Evolutionary conservation across 2,797 vertebrate species (phyloP).

Genomic region (Ptychobarbus kaznakovi): DNA sequence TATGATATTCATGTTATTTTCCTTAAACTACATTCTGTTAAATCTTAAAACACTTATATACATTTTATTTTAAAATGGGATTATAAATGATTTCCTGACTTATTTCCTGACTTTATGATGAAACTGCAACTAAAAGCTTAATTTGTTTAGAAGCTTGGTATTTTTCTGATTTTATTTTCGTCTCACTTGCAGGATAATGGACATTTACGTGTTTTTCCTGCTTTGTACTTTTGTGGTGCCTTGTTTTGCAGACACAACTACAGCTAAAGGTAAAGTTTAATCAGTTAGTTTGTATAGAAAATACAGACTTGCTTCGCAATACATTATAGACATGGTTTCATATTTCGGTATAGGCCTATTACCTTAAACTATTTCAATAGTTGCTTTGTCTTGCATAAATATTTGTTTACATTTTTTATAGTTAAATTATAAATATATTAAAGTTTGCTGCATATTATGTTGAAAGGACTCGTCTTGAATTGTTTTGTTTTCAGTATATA

Average conservation of each 20-base stretch:
- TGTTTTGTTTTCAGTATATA: background rate
- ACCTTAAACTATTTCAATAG: background rate
- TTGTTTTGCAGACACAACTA: background rate
- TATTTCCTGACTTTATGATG: background rate
- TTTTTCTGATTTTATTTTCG: background rate
- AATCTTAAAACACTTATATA: background rate
- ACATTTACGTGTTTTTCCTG: background rate
- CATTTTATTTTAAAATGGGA: background rate
- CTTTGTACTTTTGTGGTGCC: background rate
- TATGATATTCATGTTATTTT: background rate
- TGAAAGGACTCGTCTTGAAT: background rate
- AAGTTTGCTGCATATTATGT: background rate
- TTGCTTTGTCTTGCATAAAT: background rate
- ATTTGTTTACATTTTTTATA: background rate
- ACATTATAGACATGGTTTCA: background rate
- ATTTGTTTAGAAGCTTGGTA: background rate
- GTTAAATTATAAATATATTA: background rate
- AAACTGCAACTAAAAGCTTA: background rate
- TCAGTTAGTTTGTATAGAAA: background rate
- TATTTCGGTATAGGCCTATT: background rate
- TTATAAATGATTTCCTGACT: background rate
- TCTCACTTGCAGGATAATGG: constrained; percentile 3
- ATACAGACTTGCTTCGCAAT: background rate
- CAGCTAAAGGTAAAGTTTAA: constrained; percentile 13
- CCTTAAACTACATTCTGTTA: background rate